Evolutionary conservation across 2,113 vertebrate genomes (phyloP).

Genomic region (Saccopteryx bilineata): DNA sequence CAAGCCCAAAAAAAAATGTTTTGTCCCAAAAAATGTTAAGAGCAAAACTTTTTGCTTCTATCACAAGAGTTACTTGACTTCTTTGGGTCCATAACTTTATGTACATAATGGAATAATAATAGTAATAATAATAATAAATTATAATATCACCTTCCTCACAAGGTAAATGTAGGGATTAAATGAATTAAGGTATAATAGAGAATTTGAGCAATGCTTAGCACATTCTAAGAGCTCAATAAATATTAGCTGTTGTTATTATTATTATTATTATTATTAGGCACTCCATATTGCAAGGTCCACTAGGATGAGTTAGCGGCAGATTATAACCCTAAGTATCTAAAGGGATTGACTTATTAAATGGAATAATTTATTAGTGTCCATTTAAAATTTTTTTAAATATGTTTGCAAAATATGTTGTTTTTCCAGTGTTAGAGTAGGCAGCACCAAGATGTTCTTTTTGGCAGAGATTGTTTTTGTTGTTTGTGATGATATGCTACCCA

Average conservation of each 20-base stretch:
- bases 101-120: neutral
- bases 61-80: neutral
- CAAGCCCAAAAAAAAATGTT: neutral
- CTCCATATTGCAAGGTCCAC: neutral
- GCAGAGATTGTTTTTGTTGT: neutral
- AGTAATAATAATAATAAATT: neutral
- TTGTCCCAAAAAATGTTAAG: neutral
- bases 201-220: neutral
- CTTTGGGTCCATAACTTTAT: neutral
- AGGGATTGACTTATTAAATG: neutral
- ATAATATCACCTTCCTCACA: neutral
- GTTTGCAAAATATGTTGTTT: neutral
- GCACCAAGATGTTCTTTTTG: neutral
- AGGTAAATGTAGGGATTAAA: neutral
- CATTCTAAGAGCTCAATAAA: neutral
- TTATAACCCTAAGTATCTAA: constrained; percentile 12
- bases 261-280: neutral
- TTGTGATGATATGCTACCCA: neutral
- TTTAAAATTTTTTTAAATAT: neutral
- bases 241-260: neutral
- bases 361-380: neutral
- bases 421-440: too few relatives aligned
- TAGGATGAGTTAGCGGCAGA: neutral
- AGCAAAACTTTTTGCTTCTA: neutral
- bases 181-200: neutral